phyloP scores from a whole-genome alignment of 2,797 vertebrate species.

The Aplochiton taeniatus region DNA sequence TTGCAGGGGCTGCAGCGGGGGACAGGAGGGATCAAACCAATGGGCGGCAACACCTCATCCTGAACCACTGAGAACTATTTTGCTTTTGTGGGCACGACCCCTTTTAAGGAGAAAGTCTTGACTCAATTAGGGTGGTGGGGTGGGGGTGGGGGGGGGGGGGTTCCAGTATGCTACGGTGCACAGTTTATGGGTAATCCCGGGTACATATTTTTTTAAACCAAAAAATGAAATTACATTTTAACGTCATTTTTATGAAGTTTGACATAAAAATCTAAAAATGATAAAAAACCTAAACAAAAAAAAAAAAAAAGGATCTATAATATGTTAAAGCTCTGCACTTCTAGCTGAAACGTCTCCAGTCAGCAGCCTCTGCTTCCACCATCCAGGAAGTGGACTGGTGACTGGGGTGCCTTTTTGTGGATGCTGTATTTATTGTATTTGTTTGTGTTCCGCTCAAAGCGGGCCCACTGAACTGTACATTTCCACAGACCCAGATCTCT shows the following conservation, averaged over 20 bases:
- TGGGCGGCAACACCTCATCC: constrained; percentile 65
- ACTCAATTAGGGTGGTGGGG: constrained; percentile 57
- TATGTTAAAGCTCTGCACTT: constrained; percentile 78
- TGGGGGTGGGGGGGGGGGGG: constrained; percentile 58
- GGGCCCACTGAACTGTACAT: constrained; percentile 70
- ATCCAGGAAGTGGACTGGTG: constrained; percentile 59
- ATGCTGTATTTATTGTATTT: constrained; percentile 73
- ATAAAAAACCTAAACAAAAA: constrained; percentile 58
- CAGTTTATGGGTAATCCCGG: constrained; percentile 79
- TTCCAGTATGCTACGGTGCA: constrained; percentile 76
- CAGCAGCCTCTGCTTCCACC: constrained; percentile 53
- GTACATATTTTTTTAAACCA: constrained; percentile 84
- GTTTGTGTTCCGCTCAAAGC: constrained; percentile 72
- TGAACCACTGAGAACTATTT: constrained; percentile 46
- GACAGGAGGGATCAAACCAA: constrained; percentile 61
- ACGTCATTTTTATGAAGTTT: constrained; percentile 80
- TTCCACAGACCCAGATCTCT: constrained; percentile 71
- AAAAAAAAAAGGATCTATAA: constrained; percentile 55
- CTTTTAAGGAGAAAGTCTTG: constrained; percentile 59
- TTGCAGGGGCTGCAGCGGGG: constrained; percentile 58
- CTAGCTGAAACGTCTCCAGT: constrained; percentile 73
- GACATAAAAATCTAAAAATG: constrained; percentile 71
- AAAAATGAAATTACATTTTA: constrained; percentile 80
- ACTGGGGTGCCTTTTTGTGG: constrained; percentile 73
- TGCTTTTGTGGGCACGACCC: constrained; percentile 60